These are phyloP conservation scores for Brachyalestes nurse DNA, from an alignment of 2,797 vertebrate species.

Conservation along the genomic window DNA sequence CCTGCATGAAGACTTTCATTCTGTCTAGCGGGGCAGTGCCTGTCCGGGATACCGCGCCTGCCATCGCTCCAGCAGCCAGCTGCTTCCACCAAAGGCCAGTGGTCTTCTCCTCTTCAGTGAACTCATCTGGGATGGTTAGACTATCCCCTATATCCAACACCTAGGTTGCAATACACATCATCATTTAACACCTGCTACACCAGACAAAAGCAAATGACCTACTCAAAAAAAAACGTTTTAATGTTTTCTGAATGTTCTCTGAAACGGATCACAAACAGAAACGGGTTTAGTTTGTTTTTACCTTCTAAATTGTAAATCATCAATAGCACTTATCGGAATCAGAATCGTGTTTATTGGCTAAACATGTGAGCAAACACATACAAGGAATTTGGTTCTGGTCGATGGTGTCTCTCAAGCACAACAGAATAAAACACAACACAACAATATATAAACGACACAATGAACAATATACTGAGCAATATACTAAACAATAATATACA, in stretches of 20 bases:
- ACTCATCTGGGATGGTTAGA: conserved; percentile 94
- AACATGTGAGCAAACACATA: too few relatives aligned
- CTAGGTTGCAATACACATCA: conserved; percentile 67
- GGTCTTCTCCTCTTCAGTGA: conserved; percentile 95
- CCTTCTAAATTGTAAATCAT: too few relatives aligned
- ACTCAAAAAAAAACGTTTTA: background rate
- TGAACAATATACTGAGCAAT: too few relatives aligned
- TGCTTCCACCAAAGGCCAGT: conserved; percentile 93
- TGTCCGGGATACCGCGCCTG: conserved; percentile 92
- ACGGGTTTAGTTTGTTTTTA: too few relatives aligned
- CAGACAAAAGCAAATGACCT: background rate
- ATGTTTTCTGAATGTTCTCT: background rate
- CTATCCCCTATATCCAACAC: conserved; percentile 97
- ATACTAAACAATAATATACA: too few relatives aligned
- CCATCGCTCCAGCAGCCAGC: conserved; percentile 87
- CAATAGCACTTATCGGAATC: too few relatives aligned
- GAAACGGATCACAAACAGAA: background rate
- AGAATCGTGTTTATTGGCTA: too few relatives aligned
- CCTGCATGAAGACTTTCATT: conserved; percentile 99
- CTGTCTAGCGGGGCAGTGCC: conserved; percentile 95
- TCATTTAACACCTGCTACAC: background rate
- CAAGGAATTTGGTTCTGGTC: too few relatives aligned
- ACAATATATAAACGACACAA: too few relatives aligned
- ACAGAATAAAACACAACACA: too few relatives aligned
- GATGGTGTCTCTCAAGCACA: too few relatives aligned